phyloP scores from a whole-genome alignment of 2,888 invertebrate genomes.

The Oxycera nigricornis region DNA sequence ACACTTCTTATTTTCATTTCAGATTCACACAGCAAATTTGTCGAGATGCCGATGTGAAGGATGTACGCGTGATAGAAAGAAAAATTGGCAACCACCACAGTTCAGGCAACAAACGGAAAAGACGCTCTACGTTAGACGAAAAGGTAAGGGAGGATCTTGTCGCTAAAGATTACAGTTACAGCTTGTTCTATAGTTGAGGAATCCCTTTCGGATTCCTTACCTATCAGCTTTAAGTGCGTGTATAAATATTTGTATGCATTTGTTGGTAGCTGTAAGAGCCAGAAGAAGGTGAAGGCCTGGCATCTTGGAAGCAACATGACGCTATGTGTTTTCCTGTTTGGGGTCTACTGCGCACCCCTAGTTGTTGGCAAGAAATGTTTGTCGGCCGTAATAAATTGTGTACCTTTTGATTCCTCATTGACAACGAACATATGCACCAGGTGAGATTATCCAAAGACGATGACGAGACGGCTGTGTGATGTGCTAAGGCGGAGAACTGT shows the following conservation, averaged over 20 bases:
- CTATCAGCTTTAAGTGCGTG: neutral
- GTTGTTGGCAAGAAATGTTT: neutral
- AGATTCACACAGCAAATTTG: slow-evolving; percentile 20
- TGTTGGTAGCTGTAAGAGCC: neutral
- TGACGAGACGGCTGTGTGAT: neutral
- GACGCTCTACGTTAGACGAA: slow-evolving; percentile 40
- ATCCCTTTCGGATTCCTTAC: neutral
- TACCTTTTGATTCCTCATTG: neutral
- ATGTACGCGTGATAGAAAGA: neutral
- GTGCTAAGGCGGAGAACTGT: neutral
- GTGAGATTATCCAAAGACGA: slow-evolving; percentile 22
- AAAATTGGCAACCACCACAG: neutral
- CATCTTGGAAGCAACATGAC: too few species aligned
- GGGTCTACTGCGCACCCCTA: slow-evolving; percentile 30
- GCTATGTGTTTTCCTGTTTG: neutral
- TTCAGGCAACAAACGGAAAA: slow-evolving; percentile 42
- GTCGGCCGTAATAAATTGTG: neutral
- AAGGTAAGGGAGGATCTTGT: slow-evolving; percentile 36
- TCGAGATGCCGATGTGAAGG: slow-evolving; percentile 12
- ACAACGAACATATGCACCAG: slow-evolving; percentile 24
- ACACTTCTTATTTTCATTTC: neutral
- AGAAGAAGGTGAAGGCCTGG: too few species aligned
- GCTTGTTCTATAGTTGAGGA: neutral
- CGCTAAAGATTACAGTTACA: neutral
- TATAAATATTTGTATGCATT: neutral